phyloP scores from a whole-genome alignment of 1,140 invertebrate genomes.

The Ylistrum balloti region DNA sequence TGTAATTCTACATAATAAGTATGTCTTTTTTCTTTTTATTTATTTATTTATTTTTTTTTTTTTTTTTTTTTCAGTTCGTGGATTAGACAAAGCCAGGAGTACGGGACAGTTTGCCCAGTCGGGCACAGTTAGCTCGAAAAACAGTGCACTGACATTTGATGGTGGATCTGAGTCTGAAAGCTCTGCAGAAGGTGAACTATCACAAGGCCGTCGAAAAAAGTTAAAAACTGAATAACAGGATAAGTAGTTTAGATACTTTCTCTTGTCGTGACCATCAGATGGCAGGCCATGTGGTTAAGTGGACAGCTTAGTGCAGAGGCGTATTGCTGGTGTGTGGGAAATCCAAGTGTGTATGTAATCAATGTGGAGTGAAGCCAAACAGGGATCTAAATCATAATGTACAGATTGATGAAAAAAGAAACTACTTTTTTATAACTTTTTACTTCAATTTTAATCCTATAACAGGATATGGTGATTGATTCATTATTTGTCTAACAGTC shows the following conservation, averaged over 20 bases:
- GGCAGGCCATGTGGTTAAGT: constrained; percentile 7
- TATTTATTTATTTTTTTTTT: no score
- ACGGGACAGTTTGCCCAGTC: constrained; percentile 87
- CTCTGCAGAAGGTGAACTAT: constrained; percentile 57
- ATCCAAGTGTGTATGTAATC: constrained; percentile 39
- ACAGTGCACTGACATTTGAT: constrained; percentile 48
- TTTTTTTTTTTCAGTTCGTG: constrained; percentile 86
- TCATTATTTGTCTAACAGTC: background rate
- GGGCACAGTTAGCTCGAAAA: constrained; percentile 45
- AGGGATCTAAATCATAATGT: background rate
- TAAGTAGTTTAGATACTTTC: background rate
- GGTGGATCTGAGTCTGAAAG: constrained; percentile 61
- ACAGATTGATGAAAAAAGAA: background rate
- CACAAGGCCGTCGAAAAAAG: constrained; percentile 56
- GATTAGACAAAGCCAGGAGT: constrained; percentile 88
- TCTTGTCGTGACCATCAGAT: constrained; percentile 14
- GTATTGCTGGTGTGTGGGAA: background rate
- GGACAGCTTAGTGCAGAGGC: background rate
- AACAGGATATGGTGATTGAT: background rate
- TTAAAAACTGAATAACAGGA: constrained; percentile 55
- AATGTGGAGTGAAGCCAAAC: constrained; percentile 22
- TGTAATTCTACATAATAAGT: no score
- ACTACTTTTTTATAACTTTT: background rate
- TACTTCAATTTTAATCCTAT: background rate
- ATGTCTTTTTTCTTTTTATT: no score